Conservation (phyloP, 2,888 invertebrate species). For the Buathra laborator region DNA sequence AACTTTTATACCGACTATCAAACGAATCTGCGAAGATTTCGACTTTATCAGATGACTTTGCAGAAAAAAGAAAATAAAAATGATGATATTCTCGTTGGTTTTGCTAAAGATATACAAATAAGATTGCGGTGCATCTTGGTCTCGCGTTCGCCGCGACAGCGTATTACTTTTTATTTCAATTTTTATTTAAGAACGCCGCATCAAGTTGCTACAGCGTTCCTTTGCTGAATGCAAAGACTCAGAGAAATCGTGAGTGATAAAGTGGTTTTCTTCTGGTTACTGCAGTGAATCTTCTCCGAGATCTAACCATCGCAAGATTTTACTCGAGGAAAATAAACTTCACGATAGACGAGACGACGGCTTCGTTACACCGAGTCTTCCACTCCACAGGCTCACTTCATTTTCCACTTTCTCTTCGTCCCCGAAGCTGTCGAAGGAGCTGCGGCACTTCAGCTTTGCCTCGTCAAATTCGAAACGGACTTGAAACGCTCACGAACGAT, state of each 20-base stretch:
- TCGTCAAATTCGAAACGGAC: conserved; percentile 57
- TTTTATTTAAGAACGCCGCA: not conserved
- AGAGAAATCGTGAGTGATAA: not conserved
- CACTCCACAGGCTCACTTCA: not conserved
- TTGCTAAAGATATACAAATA: not conserved
- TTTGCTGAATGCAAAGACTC: not conserved
- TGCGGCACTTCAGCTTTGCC: conserved; percentile 32
- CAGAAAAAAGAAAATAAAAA: not conserved
- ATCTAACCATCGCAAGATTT: conserved; percentile 4
- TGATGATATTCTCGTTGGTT: not conserved
- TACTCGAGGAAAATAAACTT: not conserved
- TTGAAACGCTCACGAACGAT: conserved; percentile 55
- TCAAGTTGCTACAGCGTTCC: not conserved
- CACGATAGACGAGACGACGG: too few species aligned
- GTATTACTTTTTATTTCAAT: not conserved
- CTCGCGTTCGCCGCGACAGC: not conserved
- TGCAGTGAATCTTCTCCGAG: not conserved
- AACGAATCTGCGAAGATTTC: too few species aligned
- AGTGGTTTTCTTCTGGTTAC: not conserved
- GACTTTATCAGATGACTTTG: too few species aligned
- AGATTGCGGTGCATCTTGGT: not conserved
- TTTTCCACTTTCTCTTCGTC: not conserved
- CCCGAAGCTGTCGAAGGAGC: not conserved
- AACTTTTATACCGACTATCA: too few species aligned
- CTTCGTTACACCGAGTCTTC: conserved; percentile 1